phyloP scores from a whole-genome alignment of 2,797 vertebrate species.

The Loriculus beryllinus region DNA sequence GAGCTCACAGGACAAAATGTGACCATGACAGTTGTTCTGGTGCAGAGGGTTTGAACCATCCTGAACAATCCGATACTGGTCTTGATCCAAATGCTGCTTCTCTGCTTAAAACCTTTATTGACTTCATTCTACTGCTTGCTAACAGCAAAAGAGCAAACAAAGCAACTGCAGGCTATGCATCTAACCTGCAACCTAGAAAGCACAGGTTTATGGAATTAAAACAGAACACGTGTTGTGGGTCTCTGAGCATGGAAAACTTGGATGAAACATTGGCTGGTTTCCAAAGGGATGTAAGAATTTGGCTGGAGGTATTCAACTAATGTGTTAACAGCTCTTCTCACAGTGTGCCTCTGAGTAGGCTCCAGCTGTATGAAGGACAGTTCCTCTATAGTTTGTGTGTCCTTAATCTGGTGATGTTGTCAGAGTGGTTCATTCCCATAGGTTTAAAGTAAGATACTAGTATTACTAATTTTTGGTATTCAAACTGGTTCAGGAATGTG shows the following conservation, averaged over 20 bases:
- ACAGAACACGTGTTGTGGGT: background rate
- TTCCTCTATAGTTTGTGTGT: background rate
- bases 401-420: background rate
- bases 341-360: background rate
- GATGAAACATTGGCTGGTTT: background rate
- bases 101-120: background rate
- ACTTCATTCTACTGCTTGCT: background rate
- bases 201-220: background rate
- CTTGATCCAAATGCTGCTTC: background rate
- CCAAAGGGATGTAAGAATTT: background rate
- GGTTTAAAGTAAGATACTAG: background rate
- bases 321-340: background rate
- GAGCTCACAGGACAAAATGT: background rate
- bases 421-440: background rate
- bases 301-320: background rate
- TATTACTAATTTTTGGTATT: background rate
- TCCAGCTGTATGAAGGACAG: background rate
- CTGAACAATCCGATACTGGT: background rate
- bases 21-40: background rate
- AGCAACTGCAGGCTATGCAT: background rate
- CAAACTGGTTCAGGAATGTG: background rate
- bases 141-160: background rate
- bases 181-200: background rate
- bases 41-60: background rate
- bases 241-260: background rate